phyloP scores from a whole-genome alignment of 2,113 vertebrate genomes.

The Lamprologus tigripictilis region DNA sequence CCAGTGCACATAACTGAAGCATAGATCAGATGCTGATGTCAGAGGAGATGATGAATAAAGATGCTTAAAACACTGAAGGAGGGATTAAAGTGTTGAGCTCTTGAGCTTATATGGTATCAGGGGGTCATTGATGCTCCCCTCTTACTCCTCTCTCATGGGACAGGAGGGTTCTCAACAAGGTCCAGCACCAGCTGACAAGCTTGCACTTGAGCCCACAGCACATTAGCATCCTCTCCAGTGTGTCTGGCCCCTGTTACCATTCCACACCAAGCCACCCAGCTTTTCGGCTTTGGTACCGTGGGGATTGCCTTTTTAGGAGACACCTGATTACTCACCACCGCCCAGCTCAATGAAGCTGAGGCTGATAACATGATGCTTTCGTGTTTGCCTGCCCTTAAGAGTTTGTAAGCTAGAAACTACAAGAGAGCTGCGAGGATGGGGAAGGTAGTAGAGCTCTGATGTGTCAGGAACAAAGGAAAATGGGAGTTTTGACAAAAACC shows the following conservation, averaged over 20 bases:
- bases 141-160: conserved; percentile 33
- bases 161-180: conserved; percentile 22
- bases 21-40: not conserved
- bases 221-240: conserved; percentile 37
- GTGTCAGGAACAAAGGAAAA: not conserved
- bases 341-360: conserved; percentile 55
- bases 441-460: not conserved
- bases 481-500: not conserved
- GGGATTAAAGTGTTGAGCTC: not conserved
- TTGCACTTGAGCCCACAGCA: conserved; percentile 53
- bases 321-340: conserved; percentile 42
- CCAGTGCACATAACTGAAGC: not conserved
- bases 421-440: not conserved
- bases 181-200: conserved; percentile 64
- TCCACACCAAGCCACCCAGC: conserved; percentile 11
- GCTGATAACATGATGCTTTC: conserved; percentile 48
- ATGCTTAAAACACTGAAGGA: not conserved
- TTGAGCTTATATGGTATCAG: not conserved
- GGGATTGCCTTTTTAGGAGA: conserved; percentile 80
- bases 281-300: conserved; percentile 43
- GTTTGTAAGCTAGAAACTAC: not conserved
- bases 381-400: not conserved
- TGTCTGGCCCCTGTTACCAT: not conserved
- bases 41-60: not conserved
- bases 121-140: conserved; percentile 13